A percentile compares a stretch with the other conserved stretches of the same genome.
Evolutionary conservation across 2,888 invertebrate species (phyloP).

Genomic region (Thymelicus lineola): DNA sequence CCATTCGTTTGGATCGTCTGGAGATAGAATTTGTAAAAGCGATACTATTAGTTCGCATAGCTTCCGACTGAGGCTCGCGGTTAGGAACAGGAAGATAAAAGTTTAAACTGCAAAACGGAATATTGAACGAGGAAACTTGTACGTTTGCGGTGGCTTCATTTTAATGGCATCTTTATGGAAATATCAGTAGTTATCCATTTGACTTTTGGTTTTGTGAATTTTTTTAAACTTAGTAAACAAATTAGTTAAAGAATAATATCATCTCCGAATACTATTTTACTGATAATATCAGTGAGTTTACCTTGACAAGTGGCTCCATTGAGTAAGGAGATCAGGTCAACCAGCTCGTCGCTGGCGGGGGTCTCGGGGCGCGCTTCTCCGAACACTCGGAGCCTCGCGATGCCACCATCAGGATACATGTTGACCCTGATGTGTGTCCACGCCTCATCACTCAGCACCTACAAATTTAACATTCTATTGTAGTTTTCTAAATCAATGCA

Average conservation of each 20-base stretch:
- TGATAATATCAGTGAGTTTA: too few relatives aligned
- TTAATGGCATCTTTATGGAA: not conserved
- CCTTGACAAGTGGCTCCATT: conserved; percentile 84
- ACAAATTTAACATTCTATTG: conserved; percentile 24
- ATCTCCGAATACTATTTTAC: too few relatives aligned
- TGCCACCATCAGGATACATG: conserved; percentile 87
- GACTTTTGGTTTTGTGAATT: too few relatives aligned
- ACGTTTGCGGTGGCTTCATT: conserved; percentile 9
- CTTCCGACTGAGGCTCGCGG: conserved; percentile 26
- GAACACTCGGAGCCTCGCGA: conserved; percentile 85
- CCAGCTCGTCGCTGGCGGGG: conserved; percentile 63
- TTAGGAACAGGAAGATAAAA: conserved; percentile 36
- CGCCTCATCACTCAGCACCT: conserved; percentile 76
- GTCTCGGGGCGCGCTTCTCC: conserved; percentile 78
- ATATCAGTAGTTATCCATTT: too few relatives aligned
- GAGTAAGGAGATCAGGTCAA: conserved; percentile 81
- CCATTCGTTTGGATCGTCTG: conserved; percentile 48
- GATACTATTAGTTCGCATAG: conserved; percentile 43
- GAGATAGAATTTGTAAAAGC: conserved; percentile 48
- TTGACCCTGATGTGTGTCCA: conserved; percentile 87
- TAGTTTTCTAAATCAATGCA: not conserved
- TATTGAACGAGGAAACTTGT: conserved; percentile 28
- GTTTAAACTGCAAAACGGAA: conserved; percentile 36
- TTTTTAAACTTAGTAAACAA: too few relatives aligned
- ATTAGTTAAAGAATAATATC: too few relatives aligned